Base-by-base conservation (phyloP, 2,888 invertebrate genomes). In the Ferdinandea cuprea region DNA sequence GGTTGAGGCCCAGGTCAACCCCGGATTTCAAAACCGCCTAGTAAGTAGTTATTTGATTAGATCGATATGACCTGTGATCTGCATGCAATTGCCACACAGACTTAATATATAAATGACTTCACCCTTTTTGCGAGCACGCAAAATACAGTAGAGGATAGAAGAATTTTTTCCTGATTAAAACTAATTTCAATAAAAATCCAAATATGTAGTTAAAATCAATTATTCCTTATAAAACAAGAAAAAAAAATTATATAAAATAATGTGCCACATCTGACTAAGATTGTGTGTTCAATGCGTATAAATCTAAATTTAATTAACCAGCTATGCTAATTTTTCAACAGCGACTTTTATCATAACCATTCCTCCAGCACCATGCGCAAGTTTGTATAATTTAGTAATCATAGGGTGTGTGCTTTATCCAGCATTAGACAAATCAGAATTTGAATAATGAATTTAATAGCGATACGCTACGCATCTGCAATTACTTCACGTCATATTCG, bases 391-490 rank as follows among this genome's bases (percentile, higher is more conserved):
- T 72, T 61, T 63, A 44, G 66, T 68, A 48, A 78, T 69, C 30
- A 63, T 50, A 63, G 61, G 63, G 66, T 78, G 83, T 68, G 83
- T 77, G 44, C 68, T 54, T 65, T 21, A 54, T 59, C 77, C 50
- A 77, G 65, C 65, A 72, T 68, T 66, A 42, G 61, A 59, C 42
- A 63, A 78, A 72, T 68, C 72, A 63, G 72, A 83, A 78, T 73
- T 61, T 78, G 83, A 83, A 78, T 83, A 83, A 83, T 83, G 83
- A 72, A 78, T 83, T 83, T 68, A 63, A 83, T 72, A 78, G 78
- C 78, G 78, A 83, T 83, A 78, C 63, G 78, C 73, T 78, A 83
- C 83, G 72, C 83, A 83, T 83, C 83, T 83, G 78, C 83, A 83
- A 83, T 83, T 78, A 83, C 73, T 83, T 83, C 68, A 68, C 50